phyloP scores from a whole-genome alignment of 1,140 invertebrate genomes.

The Holcopasites calliopsidis region DNA sequence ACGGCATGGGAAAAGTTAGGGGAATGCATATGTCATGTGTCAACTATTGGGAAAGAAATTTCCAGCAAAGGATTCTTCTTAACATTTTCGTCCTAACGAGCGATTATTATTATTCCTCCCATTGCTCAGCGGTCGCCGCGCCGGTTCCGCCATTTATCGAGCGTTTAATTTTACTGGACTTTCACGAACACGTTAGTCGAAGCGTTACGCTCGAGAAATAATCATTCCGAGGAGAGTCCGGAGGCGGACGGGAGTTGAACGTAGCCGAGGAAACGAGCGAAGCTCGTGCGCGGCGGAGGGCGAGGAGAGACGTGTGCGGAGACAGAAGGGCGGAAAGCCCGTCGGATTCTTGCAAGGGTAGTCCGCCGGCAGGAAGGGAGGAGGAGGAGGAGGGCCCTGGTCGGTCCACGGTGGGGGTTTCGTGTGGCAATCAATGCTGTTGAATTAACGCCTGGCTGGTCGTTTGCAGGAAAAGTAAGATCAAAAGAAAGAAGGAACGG shows the following conservation, averaged over 20 bases:
- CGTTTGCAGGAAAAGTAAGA: conserved; percentile 79
- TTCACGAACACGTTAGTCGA: conserved; percentile 38
- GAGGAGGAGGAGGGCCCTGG: conserved; percentile 4
- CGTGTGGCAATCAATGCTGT: conserved; percentile 79
- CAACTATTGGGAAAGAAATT: no score
- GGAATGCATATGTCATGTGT: no score
- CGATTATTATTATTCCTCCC: no score
- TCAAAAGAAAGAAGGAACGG: conserved; percentile 80
- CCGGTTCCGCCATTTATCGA: conserved; percentile 18
- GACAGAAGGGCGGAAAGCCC: conserved; percentile 37
- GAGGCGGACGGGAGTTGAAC: conserved; percentile 30
- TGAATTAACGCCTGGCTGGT: conserved; percentile 80
- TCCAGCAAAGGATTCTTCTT: no score
- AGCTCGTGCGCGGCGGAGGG: conserved; percentile 28
- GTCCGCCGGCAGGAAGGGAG: not conserved
- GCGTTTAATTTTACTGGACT: conserved; percentile 38
- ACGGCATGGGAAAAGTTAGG: no score
- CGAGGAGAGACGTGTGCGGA: not conserved
- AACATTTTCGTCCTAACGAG: no score
- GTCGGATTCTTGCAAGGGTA: conserved; percentile 41
- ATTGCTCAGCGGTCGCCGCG: not conserved
- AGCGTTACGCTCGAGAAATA: conserved; percentile 50
- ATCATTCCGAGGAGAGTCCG: conserved; percentile 38
- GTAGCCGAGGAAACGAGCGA: conserved; percentile 51
- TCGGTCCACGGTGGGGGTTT: conserved; percentile 58